Conservation (phyloP, 2,113 vertebrate species). For the Dipodomys merriami region DNA sequence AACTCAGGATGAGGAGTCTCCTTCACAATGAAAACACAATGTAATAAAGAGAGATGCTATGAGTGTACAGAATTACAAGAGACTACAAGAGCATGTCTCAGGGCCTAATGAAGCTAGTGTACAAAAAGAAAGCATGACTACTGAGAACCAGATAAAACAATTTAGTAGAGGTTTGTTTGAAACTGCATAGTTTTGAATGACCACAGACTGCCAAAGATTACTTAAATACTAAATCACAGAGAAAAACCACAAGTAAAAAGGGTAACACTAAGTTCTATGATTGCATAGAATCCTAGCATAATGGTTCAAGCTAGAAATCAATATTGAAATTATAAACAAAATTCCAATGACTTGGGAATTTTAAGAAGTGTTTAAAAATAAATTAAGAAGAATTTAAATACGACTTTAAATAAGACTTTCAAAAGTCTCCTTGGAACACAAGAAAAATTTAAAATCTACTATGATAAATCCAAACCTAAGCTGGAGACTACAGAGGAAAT, state of each 20-base stretch:
- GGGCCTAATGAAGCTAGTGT: not conserved
- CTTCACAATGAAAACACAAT: not conserved
- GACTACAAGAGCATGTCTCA: not conserved
- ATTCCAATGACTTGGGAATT: not conserved
- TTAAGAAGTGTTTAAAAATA: not conserved
- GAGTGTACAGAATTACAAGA: not conserved
- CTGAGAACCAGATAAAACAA: not conserved
- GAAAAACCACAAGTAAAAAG: not conserved
- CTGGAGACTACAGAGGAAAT: not conserved
- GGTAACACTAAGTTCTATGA: not conserved
- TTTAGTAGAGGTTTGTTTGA: not conserved
- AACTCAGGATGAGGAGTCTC: not conserved
- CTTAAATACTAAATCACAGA: not conserved
- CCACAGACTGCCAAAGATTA: not conserved
- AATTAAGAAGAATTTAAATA: no score
- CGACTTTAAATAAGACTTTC: no score
- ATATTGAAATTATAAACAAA: not conserved
- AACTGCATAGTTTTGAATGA: slow-evolving; percentile 20
- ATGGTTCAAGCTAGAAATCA: slow-evolving; percentile 6
- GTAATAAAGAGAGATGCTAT: not conserved
- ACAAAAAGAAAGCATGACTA: not conserved
- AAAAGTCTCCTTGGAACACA: not conserved
- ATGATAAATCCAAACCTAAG: not conserved
- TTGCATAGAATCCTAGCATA: not conserved
- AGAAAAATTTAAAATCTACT: not conserved